A percentile compares a stretch with the other conserved stretches of the same genome.
Evolutionary conservation across 2,797 vertebrate species (phyloP).

Genomic region (Syndactyla subalaris): DNA sequence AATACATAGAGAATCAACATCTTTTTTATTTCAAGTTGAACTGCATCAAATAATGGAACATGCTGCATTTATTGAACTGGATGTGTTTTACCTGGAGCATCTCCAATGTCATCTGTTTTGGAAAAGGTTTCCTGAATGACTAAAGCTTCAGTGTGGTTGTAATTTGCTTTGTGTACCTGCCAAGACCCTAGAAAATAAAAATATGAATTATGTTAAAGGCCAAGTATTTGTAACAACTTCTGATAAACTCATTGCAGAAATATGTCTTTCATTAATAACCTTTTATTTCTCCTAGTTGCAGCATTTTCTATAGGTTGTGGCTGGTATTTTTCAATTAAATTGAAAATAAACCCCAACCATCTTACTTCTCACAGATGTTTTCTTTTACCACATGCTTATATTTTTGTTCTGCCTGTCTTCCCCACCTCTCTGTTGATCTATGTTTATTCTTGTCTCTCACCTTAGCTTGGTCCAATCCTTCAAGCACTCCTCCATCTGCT

Average conservation of each 20-base stretch:
- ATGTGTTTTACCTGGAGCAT: not conserved
- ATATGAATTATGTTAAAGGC: not conserved
- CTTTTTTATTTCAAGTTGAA: not conserved
- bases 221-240: not conserved
- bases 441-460: not conserved
- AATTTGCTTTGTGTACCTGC: not conserved
- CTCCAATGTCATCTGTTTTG: not conserved
- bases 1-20: not conserved
- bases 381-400: not conserved
- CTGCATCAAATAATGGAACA: not conserved
- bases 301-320: not conserved
- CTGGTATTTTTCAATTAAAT: not conserved
- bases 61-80: not conserved
- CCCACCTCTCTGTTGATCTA: not conserved
- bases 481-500: not conserved
- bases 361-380: not conserved
- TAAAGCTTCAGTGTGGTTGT: not conserved
- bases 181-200: constrained; percentile 4
- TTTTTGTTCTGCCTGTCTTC: not conserved
- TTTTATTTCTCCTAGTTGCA: not conserved
- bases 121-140: not conserved
- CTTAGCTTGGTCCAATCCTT: not conserved
- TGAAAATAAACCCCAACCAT: not conserved
- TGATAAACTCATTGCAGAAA: not conserved
- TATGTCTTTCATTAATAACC: not conserved